Percentiles rank a stretch among this genome's conserved stretches.
Conservation (phyloP, 2,888 invertebrate species). For the Serrognathus titanus region DNA sequence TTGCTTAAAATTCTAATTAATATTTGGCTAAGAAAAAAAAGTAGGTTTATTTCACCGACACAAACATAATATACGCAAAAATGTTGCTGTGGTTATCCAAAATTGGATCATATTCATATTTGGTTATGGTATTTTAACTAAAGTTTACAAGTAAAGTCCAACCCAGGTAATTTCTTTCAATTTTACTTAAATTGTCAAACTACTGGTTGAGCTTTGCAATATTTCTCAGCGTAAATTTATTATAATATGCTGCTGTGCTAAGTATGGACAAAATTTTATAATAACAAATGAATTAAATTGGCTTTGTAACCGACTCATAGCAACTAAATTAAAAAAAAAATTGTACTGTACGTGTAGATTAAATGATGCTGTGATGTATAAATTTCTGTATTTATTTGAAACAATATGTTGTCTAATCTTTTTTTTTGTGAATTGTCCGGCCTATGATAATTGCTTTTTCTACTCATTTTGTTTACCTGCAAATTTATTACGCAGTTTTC, state of each 20-base stretch:
- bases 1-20: not conserved
- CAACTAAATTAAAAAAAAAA: slow-evolving; percentile 17
- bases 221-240: not conserved
- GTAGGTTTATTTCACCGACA: not conserved
- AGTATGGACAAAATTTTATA: slow-evolving; percentile 3
- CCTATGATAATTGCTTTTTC: slow-evolving; percentile 12
- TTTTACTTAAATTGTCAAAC: not conserved
- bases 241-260: not conserved
- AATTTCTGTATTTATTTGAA: slow-evolving; percentile 45
- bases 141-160: not conserved
- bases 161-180: slow-evolving; percentile 10
- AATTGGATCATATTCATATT: not conserved
- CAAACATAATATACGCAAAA: not conserved
- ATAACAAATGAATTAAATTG: slow-evolving; percentile 7
- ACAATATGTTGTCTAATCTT: slow-evolving; percentile 30
- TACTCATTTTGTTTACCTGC: not conserved
- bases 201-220: not conserved
- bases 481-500: too few species aligned
- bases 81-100: too few species aligned
- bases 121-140: slow-evolving; percentile 4
- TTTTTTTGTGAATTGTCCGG: slow-evolving; percentile 17
- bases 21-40: not conserved
- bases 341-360: slow-evolving; percentile 23
- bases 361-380: slow-evolving; percentile 42
- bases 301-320: slow-evolving; percentile 6